These are phyloP conservation scores for Heliconius aoede DNA, from an alignment of 2,888 invertebrate species.

Conservation along the genomic window DNA sequence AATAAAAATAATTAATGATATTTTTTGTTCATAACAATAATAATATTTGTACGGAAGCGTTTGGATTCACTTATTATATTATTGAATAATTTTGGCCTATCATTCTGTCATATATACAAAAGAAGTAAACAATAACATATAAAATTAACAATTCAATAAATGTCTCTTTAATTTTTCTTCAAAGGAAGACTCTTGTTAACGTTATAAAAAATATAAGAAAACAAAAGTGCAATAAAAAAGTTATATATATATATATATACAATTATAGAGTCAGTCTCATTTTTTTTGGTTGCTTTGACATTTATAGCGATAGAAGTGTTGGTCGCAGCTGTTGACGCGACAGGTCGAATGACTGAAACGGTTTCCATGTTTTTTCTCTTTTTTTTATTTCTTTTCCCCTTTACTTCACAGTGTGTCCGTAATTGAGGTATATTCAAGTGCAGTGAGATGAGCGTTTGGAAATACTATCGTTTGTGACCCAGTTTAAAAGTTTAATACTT, in stretches of 20 bases:
- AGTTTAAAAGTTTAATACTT: neutral
- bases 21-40: too few relatives aligned
- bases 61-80: too few relatives aligned
- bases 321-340: slow-evolving; percentile 31
- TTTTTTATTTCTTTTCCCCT: slow-evolving; percentile 6
- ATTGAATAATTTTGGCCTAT: neutral
- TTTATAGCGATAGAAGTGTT: slow-evolving; percentile 33
- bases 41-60: too few relatives aligned
- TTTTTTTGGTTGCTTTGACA: slow-evolving; percentile 33
- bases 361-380: slow-evolving; percentile 17
- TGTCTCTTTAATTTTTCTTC: neutral
- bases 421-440: slow-evolving; percentile 20
- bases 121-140: neutral
- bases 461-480: slow-evolving; percentile 5
- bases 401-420: slow-evolving; percentile 16
- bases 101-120: neutral
- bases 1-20: too few relatives aligned
- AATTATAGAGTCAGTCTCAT: slow-evolving; percentile 2
- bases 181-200: neutral
- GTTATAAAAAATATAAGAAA: neutral
- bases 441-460: slow-evolving; percentile 5
- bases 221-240: neutral
- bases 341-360: slow-evolving; percentile 31
- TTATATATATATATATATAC: neutral
- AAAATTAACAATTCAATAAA: neutral